Evolutionary conservation across 2,888 invertebrate genomes (phyloP).

Genomic region (Leptopilina syphax): DNA sequence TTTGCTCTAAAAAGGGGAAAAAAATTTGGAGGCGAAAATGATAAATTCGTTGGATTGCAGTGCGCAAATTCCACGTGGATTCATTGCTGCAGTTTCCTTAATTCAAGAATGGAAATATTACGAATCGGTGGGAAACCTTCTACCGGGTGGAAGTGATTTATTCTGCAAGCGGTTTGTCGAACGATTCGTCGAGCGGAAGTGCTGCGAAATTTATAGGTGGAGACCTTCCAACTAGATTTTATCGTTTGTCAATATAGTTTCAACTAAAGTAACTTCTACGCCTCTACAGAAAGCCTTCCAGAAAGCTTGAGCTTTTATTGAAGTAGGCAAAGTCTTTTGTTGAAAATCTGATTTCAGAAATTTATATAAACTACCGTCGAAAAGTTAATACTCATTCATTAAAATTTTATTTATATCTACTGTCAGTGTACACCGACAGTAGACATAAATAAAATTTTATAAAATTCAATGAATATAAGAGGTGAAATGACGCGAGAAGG

Average conservation of each 20-base stretch:
- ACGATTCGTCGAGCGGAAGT: slow-evolving; percentile 70
- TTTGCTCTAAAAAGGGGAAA: neutral
- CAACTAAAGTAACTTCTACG: slow-evolving; percentile 59
- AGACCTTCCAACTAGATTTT: slow-evolving; percentile 68
- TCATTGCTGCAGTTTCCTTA: slow-evolving; percentile 39
- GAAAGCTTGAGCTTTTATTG: slow-evolving; percentile 1
- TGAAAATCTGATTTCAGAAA: too few species aligned
- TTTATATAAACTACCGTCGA: too few species aligned
- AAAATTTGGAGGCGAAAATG: neutral
- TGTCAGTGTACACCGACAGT: too few species aligned
- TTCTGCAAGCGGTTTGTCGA: slow-evolving; percentile 70
- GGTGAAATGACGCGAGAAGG: too few species aligned
- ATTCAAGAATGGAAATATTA: slow-evolving; percentile 54
- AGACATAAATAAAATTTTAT: too few species aligned
- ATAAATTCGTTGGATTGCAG: neutral
- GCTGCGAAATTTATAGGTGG: slow-evolving; percentile 67
- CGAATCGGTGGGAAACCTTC: slow-evolving; percentile 55
- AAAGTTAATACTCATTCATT: too few species aligned
- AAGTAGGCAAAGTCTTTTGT: too few species aligned
- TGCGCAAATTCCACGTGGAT: slow-evolving; percentile 23
- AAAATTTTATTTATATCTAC: too few species aligned
- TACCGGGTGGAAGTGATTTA: slow-evolving; percentile 67
- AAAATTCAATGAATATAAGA: too few species aligned
- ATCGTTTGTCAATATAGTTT: slow-evolving; percentile 72
- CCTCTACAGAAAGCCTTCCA: slow-evolving; percentile 17